Evolutionary conservation across 2,888 invertebrate genomes (phyloP).

Genomic region (Scaptomyza polygonia): DNA sequence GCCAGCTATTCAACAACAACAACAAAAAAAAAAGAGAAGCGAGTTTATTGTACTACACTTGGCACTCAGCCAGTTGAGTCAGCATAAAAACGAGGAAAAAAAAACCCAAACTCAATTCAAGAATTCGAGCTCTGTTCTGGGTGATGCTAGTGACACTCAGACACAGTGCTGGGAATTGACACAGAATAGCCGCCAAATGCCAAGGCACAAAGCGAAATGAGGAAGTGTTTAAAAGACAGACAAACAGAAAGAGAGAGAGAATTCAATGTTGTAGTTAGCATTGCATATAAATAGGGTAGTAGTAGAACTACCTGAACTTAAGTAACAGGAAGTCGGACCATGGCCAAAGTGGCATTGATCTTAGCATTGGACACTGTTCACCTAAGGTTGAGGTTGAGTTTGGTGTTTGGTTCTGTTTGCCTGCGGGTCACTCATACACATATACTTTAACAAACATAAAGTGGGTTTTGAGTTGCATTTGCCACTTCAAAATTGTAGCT

Average conservation of each 20-base stretch:
- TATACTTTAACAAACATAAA: no score
- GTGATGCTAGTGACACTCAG: constrained; percentile 62
- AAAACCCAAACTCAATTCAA: constrained; percentile 51
- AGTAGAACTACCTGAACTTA: constrained; percentile 43
- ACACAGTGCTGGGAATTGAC: constrained; percentile 77
- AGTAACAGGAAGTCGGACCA: constrained; percentile 64
- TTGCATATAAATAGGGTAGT: constrained; percentile 71
- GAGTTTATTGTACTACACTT: constrained; percentile 80
- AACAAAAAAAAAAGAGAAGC: constrained; percentile 14
- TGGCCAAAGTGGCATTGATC: constrained; percentile 75
- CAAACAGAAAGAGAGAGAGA: constrained; percentile 21
- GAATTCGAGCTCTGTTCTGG: constrained; percentile 5
- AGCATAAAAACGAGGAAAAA: neutral
- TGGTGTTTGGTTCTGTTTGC: constrained; percentile 31
- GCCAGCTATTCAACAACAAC: constrained; percentile 70
- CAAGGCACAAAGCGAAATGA: constrained; percentile 72
- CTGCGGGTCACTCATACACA: constrained; percentile 59
- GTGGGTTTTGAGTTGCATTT: constrained; percentile 53
- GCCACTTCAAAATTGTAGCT: constrained; percentile 41
- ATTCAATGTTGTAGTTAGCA: no score
- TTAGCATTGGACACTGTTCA: constrained; percentile 69
- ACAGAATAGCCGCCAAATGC: constrained; percentile 77
- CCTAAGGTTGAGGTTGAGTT: constrained; percentile 60
- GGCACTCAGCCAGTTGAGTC: constrained; percentile 69
- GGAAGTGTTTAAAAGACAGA: constrained; percentile 67